Evolutionary conservation across 1,140 invertebrate genomes (phyloP).

Genomic region (Ceratina australensis): DNA sequence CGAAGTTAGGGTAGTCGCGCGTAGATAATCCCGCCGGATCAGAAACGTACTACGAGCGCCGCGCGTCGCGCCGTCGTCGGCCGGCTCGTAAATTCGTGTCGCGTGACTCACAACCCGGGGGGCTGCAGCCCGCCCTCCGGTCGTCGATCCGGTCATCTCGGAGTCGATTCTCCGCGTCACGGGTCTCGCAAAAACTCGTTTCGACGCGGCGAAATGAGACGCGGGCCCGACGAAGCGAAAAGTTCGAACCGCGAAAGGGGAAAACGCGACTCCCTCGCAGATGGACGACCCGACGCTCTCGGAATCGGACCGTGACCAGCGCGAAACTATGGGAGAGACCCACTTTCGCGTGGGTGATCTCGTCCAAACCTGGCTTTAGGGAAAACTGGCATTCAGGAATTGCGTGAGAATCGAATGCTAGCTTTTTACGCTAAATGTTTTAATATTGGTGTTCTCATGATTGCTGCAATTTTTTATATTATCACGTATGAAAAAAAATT

Average conservation of each 20-base stretch:
- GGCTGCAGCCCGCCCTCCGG: background rate
- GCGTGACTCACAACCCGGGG: slow-evolving; percentile 55
- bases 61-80: slow-evolving; percentile 20
- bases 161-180: background rate
- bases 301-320: slow-evolving; percentile 31
- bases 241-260: slow-evolving; percentile 29
- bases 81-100: slow-evolving; percentile 61
- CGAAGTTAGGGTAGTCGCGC: slow-evolving; percentile 9
- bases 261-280: slow-evolving; percentile 24
- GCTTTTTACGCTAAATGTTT: too few relatives aligned
- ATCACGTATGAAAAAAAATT: too few relatives aligned
- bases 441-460: too few relatives aligned
- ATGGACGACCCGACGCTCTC: slow-evolving; percentile 28
- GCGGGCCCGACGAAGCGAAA: slow-evolving; percentile 25
- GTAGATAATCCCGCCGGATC: slow-evolving; percentile 62
- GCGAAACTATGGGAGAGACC: too few relatives aligned
- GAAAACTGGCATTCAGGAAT: too few relatives aligned
- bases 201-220: slow-evolving; percentile 35
- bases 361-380: too few relatives aligned
- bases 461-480: too few relatives aligned
- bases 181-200: slow-evolving; percentile 28
- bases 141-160: background rate
- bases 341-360: too few relatives aligned
- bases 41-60: background rate
- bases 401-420: too few relatives aligned